Base-by-base conservation (phyloP, 2,113 vertebrate species). In the Callionymus lyra region DNA sequence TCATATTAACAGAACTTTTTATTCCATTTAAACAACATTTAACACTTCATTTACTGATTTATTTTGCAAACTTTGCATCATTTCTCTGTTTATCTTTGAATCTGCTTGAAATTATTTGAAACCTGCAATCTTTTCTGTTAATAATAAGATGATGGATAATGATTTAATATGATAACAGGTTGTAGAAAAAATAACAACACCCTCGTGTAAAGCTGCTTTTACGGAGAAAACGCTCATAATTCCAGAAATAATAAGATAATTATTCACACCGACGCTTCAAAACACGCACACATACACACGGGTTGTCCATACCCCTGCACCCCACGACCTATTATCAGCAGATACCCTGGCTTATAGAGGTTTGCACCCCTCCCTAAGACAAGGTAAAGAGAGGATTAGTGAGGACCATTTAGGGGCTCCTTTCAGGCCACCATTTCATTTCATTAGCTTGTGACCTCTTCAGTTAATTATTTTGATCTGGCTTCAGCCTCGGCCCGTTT, bases 401-500 rank as follows among this genome's bases (percentile, higher is more conserved):
- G 63, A 61, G 71, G 55, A 72, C 74, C 72, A 81, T 81, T 85
- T 82, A 66, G 71, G 56, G 59, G 36, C 49, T 75, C 71, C 59
- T 73, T 79, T 82, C 72, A 82, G 59, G 6, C 31, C 65, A 47
- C 63, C 63, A 68, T 84, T 85, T 85, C 73, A 84, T 85, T 84
- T 84, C 73, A 82, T 86, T 85, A 85, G 82, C 77, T 82, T 83
- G 77, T 86, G 82, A 87, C 83, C 85, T 81, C 82, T 82, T 64
- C 74, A 85, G 83, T 85, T 86, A 83, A 87, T 86, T 86, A 87
- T 86, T 83, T 82, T 84, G 83, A 85, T 85, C 81, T 82, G 84
- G 80, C 85, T 79, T 81, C 78, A 86, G 81, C 63, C 76, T 64
- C 47, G 81, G 68, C 72, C 76, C 81, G 71, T 63, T 69, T 85